Evolutionary conservation across 2,113 vertebrate genomes (phyloP).

Genomic region (Alosa alosa): DNA sequence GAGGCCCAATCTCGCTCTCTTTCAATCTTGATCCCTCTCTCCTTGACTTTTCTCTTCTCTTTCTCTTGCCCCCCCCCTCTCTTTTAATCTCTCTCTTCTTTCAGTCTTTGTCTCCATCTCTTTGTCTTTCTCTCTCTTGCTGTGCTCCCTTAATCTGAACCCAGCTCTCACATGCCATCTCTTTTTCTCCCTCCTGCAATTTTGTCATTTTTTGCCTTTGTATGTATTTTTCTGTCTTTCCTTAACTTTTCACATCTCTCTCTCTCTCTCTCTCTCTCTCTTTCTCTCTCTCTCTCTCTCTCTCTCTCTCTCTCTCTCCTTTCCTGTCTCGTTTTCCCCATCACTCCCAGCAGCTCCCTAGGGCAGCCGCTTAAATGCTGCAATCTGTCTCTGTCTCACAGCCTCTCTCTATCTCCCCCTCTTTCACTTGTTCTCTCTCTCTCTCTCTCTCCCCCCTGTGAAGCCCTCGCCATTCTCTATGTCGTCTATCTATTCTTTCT

Average conservation of each 20-base stretch:
- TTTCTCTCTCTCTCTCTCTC: conserved; percentile 15
- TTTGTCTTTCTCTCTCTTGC: not conserved
- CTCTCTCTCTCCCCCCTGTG: not conserved
- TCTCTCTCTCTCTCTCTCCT: not conserved
- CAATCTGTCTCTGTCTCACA: conserved; percentile 72
- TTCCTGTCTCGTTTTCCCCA: conserved; percentile 4
- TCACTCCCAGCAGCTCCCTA: conserved; percentile 70
- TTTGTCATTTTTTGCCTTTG: not conserved
- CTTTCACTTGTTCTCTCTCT: conserved; percentile 16
- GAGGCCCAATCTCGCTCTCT: conserved; percentile 3
- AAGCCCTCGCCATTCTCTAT: conserved; percentile 37
- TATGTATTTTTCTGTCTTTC: not conserved
- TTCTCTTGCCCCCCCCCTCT: not conserved
- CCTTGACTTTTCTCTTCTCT: not conserved
- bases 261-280: conserved; percentile 31
- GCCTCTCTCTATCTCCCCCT: conserved; percentile 33
- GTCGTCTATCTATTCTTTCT: not conserved
- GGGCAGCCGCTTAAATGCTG: conserved; percentile 73
- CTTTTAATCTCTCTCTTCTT: not conserved
- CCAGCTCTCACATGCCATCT: not conserved
- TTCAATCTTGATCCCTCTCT: not conserved
- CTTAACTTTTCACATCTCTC: not conserved
- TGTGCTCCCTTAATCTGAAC: not conserved
- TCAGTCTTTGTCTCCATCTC: not conserved
- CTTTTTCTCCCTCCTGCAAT: not conserved